Evolutionary conservation across 2,888 invertebrate species (phyloP), one percentile per base, ranked within the genome.

Genomic region (Merodon equestris): DNA sequence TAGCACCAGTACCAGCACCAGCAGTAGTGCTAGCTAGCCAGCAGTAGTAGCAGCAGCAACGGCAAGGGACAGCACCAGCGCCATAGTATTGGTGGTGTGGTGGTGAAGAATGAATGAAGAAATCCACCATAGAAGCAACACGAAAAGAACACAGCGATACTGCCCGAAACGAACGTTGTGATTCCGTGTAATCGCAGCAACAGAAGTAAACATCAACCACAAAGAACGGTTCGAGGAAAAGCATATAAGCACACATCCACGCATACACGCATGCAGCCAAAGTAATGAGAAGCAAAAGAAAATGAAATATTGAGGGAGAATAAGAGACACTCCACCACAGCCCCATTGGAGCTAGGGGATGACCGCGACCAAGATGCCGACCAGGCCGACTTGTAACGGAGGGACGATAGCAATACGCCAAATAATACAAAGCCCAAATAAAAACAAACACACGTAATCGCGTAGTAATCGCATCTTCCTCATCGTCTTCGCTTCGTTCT

Each of bases 381-480:
- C n/a, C n/a, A 27, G 2, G 27, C 27, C 27, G 27, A 2, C 3
- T 7, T 27, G 27, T 27, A 27, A 27, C 27, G 7, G 27, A 4
- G 40, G 12, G 10, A 40, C 9, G 40, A 9, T 7, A 40, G n/a
- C 3, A 40, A 40, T 7, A 40, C 40, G n/a, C 3, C 45, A 61
- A 70, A 7, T 4, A 40, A 38, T 45, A 50, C 17, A 63, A 50
- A 63, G 63, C 44, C 50, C 56, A 72, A 72, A 66, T 53, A 66
- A 72, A 53, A 36, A 57, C 19, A 14, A n/a, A 73, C 47, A 61
- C 54, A 61, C 47, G 73, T 74, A 67, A 67, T 61, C 36, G 60
- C 50, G 72, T 58, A 57, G 72, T 61, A 74, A 74, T 61, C 73
- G 45, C 73, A 56, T 74, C 51, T 50, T 50, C 40, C 48, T 60